Conservation (phyloP, 2,113 vertebrate species). For the Cardinalis cardinalis region DNA sequence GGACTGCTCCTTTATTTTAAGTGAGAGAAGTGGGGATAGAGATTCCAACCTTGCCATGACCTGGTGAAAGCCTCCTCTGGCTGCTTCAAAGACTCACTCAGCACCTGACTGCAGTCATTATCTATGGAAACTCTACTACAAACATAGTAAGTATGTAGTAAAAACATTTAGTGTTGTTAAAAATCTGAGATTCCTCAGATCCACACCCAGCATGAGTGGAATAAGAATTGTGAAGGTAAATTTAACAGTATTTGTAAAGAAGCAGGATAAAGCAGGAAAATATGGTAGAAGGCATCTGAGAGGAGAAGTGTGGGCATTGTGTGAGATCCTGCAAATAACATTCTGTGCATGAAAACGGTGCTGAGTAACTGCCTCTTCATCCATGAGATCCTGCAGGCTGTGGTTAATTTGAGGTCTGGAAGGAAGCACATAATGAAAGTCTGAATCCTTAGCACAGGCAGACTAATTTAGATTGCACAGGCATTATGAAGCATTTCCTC, state of each 20-base stretch:
- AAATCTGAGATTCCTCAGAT: neutral
- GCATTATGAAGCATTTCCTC: neutral
- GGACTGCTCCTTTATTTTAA: neutral
- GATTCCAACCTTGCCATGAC: neutral
- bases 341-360: neutral
- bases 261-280: constrained; percentile 4
- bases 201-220: neutral
- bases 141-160: neutral
- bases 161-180: neutral
- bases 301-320: constrained; percentile 25
- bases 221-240: constrained; percentile 22
- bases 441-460: neutral
- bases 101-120: neutral
- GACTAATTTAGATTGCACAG: neutral
- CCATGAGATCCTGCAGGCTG: neutral
- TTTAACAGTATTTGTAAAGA: constrained; percentile 20
- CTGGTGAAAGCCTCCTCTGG: neutral
- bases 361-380: constrained; percentile 20
- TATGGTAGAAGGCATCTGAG: neutral
- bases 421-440: neutral
- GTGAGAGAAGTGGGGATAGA: neutral
- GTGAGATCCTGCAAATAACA: constrained; percentile 26
- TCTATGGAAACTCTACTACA: neutral
- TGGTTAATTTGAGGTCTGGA: neutral
- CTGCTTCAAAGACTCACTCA: neutral